phyloP scores from a whole-genome alignment of 2,888 invertebrate genomes.

The Lathronympha strigana region DNA sequence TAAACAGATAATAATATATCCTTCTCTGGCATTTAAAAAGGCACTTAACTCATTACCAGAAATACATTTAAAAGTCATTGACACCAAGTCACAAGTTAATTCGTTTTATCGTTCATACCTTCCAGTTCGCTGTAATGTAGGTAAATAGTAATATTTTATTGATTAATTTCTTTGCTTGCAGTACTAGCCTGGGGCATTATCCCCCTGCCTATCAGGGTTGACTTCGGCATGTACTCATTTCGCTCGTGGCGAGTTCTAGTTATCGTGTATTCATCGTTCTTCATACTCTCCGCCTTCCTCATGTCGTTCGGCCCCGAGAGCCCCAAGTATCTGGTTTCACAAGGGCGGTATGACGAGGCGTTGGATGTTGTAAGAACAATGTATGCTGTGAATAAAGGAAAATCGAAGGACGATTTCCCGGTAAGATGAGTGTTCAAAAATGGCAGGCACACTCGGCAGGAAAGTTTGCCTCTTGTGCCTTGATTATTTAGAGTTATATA shows the following conservation, averaged over 20 bases:
- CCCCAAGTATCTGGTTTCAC: conserved; percentile 89
- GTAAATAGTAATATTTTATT: no score
- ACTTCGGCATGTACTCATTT: conserved; percentile 81
- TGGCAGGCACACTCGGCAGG: no score
- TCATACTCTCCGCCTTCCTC: conserved; percentile 82
- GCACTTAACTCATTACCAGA: neutral
- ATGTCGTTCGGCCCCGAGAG: conserved; percentile 88
- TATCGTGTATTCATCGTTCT: conserved; percentile 85
- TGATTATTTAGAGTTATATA: no score
- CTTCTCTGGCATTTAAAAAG: neutral
- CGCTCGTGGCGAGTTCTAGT: conserved; percentile 90
- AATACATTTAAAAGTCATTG: neutral
- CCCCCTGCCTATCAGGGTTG: conserved; percentile 78
- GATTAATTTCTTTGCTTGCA: conserved; percentile 53
- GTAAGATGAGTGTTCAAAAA: no score
- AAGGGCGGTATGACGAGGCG: conserved; percentile 85
- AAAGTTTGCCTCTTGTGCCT: no score
- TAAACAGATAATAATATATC: neutral
- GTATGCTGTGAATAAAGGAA: conserved; percentile 77
- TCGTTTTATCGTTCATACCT: no score
- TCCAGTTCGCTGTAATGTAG: no score
- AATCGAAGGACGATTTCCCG: conserved; percentile 74
- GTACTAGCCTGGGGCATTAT: conserved; percentile 88
- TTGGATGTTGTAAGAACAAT: conserved; percentile 85
- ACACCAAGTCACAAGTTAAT: neutral